Percentiles rank a stretch among this genome's conserved stretches.
Conservation (phyloP, 2,888 invertebrate species). For the Chalcosyrphus nemorum region DNA sequence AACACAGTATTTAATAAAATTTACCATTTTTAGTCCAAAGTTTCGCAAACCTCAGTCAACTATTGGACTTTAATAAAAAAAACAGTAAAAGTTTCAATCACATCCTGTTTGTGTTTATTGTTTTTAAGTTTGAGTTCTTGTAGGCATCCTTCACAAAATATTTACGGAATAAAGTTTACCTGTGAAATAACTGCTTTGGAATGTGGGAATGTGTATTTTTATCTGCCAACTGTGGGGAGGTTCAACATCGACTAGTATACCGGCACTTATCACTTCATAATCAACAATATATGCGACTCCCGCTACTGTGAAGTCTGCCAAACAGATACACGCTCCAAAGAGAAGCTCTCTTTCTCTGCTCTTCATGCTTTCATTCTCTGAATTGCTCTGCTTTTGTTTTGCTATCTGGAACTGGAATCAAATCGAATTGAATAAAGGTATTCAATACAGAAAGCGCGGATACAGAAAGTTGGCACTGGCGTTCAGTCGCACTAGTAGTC, state of each 20-base stretch:
- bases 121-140: no score
- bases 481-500: constrained; percentile 32
- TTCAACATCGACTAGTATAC: background rate
- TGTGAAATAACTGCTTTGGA: background rate
- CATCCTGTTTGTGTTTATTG: no score
- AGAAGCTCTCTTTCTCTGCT: constrained; percentile 25
- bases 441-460: constrained; percentile 26
- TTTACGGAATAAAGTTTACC: background rate
- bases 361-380: constrained; percentile 5
- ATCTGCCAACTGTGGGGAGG: background rate
- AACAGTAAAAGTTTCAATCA: no score
- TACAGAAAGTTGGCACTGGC: constrained; percentile 20
- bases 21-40: no score
- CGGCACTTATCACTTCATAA: background rate
- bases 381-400: constrained; percentile 21
- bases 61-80: no score
- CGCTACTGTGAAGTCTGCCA: background rate
- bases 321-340: constrained; percentile 13
- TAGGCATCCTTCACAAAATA: background rate
- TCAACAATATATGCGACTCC: background rate
- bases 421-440: no score
- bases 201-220: background rate
- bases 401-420: constrained; percentile 41
- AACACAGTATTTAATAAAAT: no score
- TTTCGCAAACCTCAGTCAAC: no score